Conservation (phyloP, 2,113 vertebrate species). For the Haplochromis vanheusdeni region DNA sequence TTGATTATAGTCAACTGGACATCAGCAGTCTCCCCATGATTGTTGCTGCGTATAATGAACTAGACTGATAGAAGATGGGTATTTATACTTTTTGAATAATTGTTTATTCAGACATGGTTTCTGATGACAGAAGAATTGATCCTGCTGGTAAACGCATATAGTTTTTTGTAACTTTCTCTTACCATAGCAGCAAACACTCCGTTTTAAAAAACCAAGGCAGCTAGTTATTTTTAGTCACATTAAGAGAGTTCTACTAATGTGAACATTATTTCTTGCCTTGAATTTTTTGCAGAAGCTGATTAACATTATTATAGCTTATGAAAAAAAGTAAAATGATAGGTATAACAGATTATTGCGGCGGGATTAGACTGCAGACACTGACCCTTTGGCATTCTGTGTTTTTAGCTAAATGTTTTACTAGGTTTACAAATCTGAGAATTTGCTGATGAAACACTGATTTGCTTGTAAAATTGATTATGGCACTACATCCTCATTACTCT, state of each 20-base stretch:
- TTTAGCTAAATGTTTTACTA: neutral
- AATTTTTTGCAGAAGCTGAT: neutral
- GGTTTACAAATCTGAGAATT: neutral
- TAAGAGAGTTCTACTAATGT: neutral
- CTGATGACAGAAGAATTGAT: neutral
- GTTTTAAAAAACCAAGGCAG: neutral
- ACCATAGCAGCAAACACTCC: rapidly evolving
- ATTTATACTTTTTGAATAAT: neutral
- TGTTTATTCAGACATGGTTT: neutral
- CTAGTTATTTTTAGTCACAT: neutral
- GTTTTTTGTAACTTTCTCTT: neutral
- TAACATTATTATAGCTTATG: neutral
- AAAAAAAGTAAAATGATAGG: slow-evolving; percentile 1
- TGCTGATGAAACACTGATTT: neutral
- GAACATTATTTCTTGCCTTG: neutral
- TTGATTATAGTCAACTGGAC: neutral
- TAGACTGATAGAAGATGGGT: neutral
- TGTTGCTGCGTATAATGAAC: neutral
- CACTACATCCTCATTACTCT: neutral
- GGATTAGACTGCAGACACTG: neutral
- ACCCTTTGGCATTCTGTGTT: neutral
- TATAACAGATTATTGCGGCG: neutral
- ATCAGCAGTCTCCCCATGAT: neutral
- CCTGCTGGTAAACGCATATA: neutral
- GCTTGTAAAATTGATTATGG: neutral